These are phyloP conservation scores for Patella vulgata DNA, from an alignment of 1,140 invertebrate genomes.

Conservation along the genomic window DNA sequence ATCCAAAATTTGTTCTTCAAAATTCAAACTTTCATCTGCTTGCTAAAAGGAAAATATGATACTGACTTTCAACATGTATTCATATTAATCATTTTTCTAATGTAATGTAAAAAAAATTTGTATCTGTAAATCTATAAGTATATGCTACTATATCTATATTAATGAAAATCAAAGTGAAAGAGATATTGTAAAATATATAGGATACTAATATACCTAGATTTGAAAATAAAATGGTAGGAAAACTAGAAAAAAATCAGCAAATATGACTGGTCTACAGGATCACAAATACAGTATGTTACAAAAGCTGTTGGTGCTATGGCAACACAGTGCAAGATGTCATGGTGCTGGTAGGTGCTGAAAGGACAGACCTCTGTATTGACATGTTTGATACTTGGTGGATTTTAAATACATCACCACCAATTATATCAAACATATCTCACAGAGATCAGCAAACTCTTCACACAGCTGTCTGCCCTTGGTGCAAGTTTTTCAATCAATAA, in stretches of 20 bases:
- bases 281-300: no score
- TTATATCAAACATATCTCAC: conserved; percentile 99
- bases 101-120: no score
- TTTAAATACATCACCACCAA: conserved; percentile 86
- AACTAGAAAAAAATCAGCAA: no score
- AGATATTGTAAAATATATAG: no score
- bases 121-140: no score
- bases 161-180: no score
- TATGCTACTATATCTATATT: no score
- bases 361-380: conserved; percentile 71
- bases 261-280: no score
- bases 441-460: conserved; percentile 60
- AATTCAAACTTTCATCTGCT: conserved; percentile 88
- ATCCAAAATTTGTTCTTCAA: conserved; percentile 99
- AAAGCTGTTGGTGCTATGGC: no score
- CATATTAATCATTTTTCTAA: not conserved
- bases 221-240: no score
- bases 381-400: conserved; percentile 99
- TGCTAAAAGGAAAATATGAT: conserved; percentile 80
- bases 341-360: conserved; percentile 22
- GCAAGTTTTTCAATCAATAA: conserved; percentile 5
- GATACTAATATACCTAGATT: no score
- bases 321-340: conserved; percentile 12
- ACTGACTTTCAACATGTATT: no score
- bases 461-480: conserved; percentile 11